Conservation (phyloP, 2,888 invertebrate genomes). For the Biston betularia region DNA sequence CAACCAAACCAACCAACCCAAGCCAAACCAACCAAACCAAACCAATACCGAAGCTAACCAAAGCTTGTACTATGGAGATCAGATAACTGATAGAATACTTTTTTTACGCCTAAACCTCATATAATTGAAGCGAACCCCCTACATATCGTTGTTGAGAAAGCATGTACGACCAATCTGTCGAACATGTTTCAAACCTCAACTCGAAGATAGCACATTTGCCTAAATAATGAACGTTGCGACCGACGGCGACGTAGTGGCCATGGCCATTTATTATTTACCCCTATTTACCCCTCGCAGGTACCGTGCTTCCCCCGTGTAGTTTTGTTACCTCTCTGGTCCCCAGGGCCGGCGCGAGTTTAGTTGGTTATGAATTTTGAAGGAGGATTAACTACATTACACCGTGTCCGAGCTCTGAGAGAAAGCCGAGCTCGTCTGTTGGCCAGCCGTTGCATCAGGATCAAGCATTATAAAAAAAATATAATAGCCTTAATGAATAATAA, state of each 20-base stretch:
- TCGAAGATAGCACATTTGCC: slow-evolving; percentile 31
- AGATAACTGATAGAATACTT: no score
- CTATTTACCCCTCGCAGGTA: slow-evolving; percentile 31
- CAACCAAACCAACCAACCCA: no score
- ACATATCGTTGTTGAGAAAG: background rate
- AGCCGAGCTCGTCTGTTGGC: background rate
- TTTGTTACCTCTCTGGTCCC: slow-evolving; percentile 45
- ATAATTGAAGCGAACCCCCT: background rate
- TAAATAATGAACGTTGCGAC: slow-evolving; percentile 39
- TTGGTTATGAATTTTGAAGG: slow-evolving; percentile 61
- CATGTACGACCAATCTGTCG: background rate
- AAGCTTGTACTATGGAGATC: no score
- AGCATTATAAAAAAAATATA: no score
- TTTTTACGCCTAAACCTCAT: no score
- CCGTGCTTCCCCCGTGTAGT: background rate
- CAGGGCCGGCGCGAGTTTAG: slow-evolving; percentile 51
- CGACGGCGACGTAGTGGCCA: slow-evolving; percentile 34
- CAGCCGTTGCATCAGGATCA: background rate
- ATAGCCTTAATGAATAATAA: no score
- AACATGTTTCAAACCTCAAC: slow-evolving; percentile 2
- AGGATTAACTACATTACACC: slow-evolving; percentile 59
- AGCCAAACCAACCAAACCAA: no score
- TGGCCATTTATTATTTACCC: slow-evolving; percentile 41
- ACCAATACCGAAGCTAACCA: no score
- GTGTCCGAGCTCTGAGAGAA: background rate